Percentiles rank a stretch among this genome's conserved stretches.
Conservation (phyloP, 2,797 vertebrate genomes). For the Coreius guichenoti region DNA sequence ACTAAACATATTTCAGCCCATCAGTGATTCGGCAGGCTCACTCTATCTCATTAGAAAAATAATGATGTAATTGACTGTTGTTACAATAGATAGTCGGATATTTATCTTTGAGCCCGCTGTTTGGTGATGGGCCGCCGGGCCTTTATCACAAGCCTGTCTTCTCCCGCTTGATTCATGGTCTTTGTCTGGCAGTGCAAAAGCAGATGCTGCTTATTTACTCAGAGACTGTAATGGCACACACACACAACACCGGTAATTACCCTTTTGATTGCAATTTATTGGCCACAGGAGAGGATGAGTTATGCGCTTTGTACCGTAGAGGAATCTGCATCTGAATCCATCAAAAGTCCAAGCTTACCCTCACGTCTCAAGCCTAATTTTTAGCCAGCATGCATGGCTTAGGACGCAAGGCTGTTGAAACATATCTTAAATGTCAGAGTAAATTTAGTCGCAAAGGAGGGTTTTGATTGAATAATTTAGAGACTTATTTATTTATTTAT, state of each 20-base stretch:
- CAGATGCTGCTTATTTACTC: conserved; percentile 81
- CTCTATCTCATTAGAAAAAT: conserved; percentile 82
- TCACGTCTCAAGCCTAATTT: background rate
- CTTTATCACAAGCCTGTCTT: conserved; percentile 78
- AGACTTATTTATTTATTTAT: background rate
- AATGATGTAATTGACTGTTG: conserved; percentile 76
- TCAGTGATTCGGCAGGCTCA: conserved; percentile 65
- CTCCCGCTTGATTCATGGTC: conserved; percentile 76
- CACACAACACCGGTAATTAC: conserved; percentile 73
- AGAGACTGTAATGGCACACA: conserved; percentile 68
- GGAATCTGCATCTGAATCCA: conserved; percentile 25
- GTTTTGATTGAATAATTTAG: conserved; percentile 11
- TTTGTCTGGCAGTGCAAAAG: conserved; percentile 77
- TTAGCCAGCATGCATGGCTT: background rate
- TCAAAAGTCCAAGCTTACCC: conserved; percentile 20
- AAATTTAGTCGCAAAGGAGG: background rate
- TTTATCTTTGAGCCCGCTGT: conserved; percentile 71
- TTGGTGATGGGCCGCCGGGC: conserved; percentile 68
- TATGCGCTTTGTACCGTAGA: conserved; percentile 9
- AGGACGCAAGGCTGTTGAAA: background rate
- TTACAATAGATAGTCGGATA: conserved; percentile 75
- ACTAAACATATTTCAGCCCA: conserved; percentile 77
- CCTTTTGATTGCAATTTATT: conserved; percentile 74
- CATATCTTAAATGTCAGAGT: background rate
- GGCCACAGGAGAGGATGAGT: conserved; percentile 49